Evolutionary conservation across 2,113 vertebrate species (phyloP), one percentile per base, ranked within the genome.

Genomic region (Mastomys natalensis): DNA sequence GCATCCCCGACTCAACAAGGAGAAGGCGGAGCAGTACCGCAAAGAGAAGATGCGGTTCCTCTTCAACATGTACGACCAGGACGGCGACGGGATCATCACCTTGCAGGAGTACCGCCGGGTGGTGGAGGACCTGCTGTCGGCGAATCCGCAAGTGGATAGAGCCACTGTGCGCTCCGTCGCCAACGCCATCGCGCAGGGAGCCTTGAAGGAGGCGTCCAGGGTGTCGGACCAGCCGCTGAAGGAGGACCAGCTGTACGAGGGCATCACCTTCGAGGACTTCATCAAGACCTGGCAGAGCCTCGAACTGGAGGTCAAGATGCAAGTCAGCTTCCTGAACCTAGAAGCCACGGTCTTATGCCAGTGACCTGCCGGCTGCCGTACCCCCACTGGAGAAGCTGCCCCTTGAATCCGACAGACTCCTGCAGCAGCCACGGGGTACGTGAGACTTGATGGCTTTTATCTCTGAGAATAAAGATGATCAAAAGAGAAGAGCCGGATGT

Each of bases 1-100:
- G 0, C 98, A 98, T 87, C 95, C 98, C 89, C 92, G 97, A 95
- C 98, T 98, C 74, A 98, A 98, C 0, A 98, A 98, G 62, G 99
- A 99, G 93, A 99, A 99, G 94, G 98, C 97, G 66, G 96, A 98
- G 66, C 97, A n/a, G 10, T 96, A 34, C 29, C 84, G 9, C 17
- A 31, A 5, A 5, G 62, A 86, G 16, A 86, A 86, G 84, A 6
- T 86, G 84, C 84, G 58, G 3, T 86, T 86, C 62, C 84, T 86
- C 29, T 86, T 68, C 60, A 99, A 72, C 66, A 24, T 72, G 48
- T 87, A 87, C 21, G 86, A 87, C 21, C 21, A 53, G 66, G 86
- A 87, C 9, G 26, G 60, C 10, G 84, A 86, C 19, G 84, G 84
- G 24, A 5, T 86, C 60, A 86, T 86, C 62, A 66, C 60, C 15